Base-by-base conservation (phyloP, 2,888 invertebrate genomes). In the Agonopterix alstromeriana region DNA sequence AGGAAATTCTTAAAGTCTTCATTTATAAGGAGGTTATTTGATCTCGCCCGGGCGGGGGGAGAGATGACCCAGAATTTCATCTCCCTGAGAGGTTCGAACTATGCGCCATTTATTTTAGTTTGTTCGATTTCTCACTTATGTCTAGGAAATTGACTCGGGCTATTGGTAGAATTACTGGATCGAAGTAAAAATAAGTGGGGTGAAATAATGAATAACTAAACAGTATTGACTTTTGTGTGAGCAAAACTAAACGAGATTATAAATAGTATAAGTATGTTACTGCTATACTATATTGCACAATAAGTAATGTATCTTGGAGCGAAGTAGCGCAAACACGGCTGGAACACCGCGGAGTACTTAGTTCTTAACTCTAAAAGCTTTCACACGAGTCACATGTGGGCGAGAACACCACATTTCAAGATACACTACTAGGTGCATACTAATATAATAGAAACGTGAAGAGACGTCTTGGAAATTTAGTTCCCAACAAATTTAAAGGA, bases 51-150 rank as follows among this genome's bases (percentile, higher is more conserved):
- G 61, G 61, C 57, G 17, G 62, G 70, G 67, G 63, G 73, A 74
- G 51, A 47, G 62, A 55, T 63, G 66, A 70, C 72, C 72, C 71
- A 75, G 77, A 82, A 84, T 83, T 83, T 81, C 82, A 82, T 82
- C 80, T 77, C 60, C 60, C 61, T 73, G 73, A 81, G 73, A 81
- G 82, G 72, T 71, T 77, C 73, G 60, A 71, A 74, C 75, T 79
- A 82, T 81, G 73, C 70, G 67, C 71, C 73, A 79, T 83, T 81
- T 82, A 82, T 83, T 81, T 78, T 76, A 81, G 73, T 77, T 79
- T 73, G 74, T 70, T 76, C 74, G 70, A 76, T 77, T 73, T 78
- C 73, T 53, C 56, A 57, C 57, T 74, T 74, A 74, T 71, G 63
- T 62, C 65, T 64, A 64, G 69, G 69, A 71, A 76, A 78, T 74